Base-by-base conservation (phyloP, 2,113 vertebrate species). In the Isichthys henryi region DNA sequence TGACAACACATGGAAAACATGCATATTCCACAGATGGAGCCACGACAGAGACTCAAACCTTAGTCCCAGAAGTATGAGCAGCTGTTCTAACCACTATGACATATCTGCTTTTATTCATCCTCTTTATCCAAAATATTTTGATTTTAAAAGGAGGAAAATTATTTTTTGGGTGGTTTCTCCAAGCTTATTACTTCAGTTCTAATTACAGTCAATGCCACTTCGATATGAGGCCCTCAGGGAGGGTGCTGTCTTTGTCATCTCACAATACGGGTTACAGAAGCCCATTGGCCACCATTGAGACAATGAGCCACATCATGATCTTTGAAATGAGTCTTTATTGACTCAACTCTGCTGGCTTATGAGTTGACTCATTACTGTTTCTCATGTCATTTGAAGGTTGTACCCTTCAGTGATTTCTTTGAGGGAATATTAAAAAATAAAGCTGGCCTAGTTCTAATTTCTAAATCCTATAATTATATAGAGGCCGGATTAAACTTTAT, bases 361-460 rank as follows among this genome's bases (percentile, higher is more conserved):
- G 88, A 91, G 92, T 93, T 89, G 90, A 88, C 88, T 90, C 83
- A 89, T 93, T 91, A 92, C 92, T 93, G 90, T 91, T 91, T 88
- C 83, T 56, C 88, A 91, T 92, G 93, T 93, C 92, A 92, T 89
- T 84, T 66, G 88, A 89, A 80, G 91, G 92, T 91, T 90, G 90
- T 89, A 87, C 84, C 62, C 89, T 89, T 89, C 83, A 89, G 82
- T 88, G 70, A 3, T 49, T 89, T 89, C 39, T 52, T 35, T 62
- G 23, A 39, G 56, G 27, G 23, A 80, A 43, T 66, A 53, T 50
- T 58, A 53, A 77, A 86, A 86, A 46, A 88, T 39, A 70, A 49
- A 58, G 23, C 3, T 43, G 48, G 21, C 15, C 49, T 86, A 31
- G 49, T 39, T 52, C 17, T 50, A 70, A 74, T 52, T 48, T 17